Evolutionary conservation across 2,888 invertebrate species (phyloP).

Genomic region (Prenolepis imparis): DNA sequence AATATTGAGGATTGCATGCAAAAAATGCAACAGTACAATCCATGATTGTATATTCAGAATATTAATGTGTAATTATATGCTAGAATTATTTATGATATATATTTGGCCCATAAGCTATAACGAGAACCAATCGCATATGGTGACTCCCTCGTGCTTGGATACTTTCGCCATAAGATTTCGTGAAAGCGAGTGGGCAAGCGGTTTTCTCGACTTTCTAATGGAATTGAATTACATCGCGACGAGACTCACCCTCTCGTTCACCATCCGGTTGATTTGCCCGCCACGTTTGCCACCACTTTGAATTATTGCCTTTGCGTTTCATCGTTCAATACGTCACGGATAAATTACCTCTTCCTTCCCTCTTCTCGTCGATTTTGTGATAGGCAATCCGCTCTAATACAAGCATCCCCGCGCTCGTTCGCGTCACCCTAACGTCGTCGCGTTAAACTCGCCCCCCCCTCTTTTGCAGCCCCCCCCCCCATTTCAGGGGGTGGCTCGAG

Average conservation of each 20-base stretch:
- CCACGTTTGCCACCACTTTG: constrained; percentile 73
- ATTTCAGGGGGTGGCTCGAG: constrained; percentile 14
- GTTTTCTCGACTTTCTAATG: not conserved
- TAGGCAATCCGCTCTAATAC: constrained; percentile 44
- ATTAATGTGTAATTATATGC: no score
- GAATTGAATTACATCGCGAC: not conserved
- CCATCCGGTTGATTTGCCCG: constrained; percentile 71
- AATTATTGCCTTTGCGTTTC: constrained; percentile 77
- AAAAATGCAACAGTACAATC: no score
- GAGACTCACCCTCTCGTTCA: not conserved
- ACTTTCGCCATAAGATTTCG: not conserved
- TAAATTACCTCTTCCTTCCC: constrained; percentile 70
- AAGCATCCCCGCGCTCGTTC: constrained; percentile 22
- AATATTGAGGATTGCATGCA: no score
- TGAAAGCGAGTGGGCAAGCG: not conserved
- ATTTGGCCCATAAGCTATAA: no score
- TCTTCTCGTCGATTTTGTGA: constrained; percentile 19
- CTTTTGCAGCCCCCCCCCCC: no score
- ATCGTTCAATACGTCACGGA: constrained; percentile 73
- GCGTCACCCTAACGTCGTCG: constrained; percentile 43
- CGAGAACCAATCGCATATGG: not conserved
- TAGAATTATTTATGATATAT: no score
- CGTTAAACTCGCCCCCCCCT: constrained; percentile 27
- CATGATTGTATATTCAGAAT: no score
- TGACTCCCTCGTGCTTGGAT: not conserved